Base-by-base conservation (phyloP, 2,797 vertebrate genomes). In the Sternotherus odoratus region DNA sequence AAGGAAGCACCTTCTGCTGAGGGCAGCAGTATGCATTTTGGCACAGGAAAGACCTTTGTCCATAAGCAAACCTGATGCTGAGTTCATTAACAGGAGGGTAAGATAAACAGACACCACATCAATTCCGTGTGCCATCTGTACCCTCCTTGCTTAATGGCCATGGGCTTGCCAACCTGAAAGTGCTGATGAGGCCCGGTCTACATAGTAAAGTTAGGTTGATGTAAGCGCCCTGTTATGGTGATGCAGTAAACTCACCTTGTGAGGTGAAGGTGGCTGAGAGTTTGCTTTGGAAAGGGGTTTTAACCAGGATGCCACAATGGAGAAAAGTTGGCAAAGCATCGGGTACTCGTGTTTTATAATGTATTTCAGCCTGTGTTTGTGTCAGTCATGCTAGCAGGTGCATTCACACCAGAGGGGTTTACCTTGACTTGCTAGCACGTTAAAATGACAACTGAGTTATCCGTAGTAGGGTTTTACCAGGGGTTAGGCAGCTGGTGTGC, bases 381-480 rank as follows among this genome's bases (percentile, higher is more conserved):
- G 43, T 0, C 4, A 0, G 0, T 5, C 5, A 28, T 0, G 17
- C 3, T 4, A 5, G 21, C 0, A 33, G 69, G 48, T 11, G 39
- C 23, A 15, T 63, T 56, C 84, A 77, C 77, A n/a, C 0, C 5
- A 63, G 60, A 19, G 5, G 53, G 57, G 9, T 26, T 48, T 17
- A 79, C 4, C 50, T 36, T 36, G 23, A 77, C 13, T 49, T 21
- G 26, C 5, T 5, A 2, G 17, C 46, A 16, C 13, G 2, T 2
- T 0, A 1, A 33, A 2, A 30, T 17, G 16, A 49, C 66, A 49
- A 24, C 16, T 49, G 33, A 43, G 0, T 0, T 26, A 46, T 0
- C 10, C 66, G 23, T 56, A 63, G 16, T 9, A 33, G 15, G 16
- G 15, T 33, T 63, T 63, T 16, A 63, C n/a, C 63, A 8, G 5